A percentile compares a stretch with the other conserved stretches of the same genome.
Evolutionary conservation across 2,797 vertebrate genomes (phyloP).

Genomic region (Acestrorhynchus altus): DNA sequence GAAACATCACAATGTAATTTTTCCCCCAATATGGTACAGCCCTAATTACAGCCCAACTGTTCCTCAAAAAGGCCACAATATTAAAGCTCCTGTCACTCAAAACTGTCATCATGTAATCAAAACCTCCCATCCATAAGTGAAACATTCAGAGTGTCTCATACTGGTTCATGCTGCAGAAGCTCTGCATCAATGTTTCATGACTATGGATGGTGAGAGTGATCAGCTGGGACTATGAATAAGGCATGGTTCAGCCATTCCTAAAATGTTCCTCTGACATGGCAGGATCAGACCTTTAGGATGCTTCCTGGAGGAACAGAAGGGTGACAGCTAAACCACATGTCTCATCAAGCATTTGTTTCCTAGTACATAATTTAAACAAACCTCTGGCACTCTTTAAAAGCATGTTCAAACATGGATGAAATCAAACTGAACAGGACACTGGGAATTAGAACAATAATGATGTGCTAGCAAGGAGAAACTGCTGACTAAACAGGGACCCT

Average conservation of each 20-base stretch:
- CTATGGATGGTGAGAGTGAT: conserved; percentile 33
- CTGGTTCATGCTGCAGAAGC: conserved; percentile 15
- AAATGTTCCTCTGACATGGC: conserved; percentile 6
- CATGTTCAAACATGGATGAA: conserved; percentile 55
- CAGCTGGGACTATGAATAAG: conserved; percentile 36
- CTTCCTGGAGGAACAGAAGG: neutral
- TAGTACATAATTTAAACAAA: conserved; percentile 42
- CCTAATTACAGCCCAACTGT: neutral
- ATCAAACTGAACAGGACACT: conserved; percentile 12
- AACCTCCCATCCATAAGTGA: conserved; percentile 20
- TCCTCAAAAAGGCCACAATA: neutral
- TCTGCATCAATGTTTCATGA: conserved; percentile 46
- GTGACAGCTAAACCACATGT: conserved; percentile 3
- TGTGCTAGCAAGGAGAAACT: neutral
- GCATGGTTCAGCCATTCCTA: conserved; percentile 10
- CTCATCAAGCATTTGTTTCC: conserved; percentile 25
- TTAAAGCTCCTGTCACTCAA: neutral
- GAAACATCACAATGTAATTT: too few species aligned
- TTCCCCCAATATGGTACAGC: too few species aligned
- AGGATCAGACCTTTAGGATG: neutral
- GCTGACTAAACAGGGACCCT: neutral
- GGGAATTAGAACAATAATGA: neutral
- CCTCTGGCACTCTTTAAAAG: conserved; percentile 37
- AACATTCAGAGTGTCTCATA: neutral
- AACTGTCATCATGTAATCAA: conserved; percentile 12